A percentile compares a stretch with the other conserved stretches of the same genome.
Conservation (phyloP, 2,113 vertebrate genomes). For the Corythoichthys haematopterus region DNA sequence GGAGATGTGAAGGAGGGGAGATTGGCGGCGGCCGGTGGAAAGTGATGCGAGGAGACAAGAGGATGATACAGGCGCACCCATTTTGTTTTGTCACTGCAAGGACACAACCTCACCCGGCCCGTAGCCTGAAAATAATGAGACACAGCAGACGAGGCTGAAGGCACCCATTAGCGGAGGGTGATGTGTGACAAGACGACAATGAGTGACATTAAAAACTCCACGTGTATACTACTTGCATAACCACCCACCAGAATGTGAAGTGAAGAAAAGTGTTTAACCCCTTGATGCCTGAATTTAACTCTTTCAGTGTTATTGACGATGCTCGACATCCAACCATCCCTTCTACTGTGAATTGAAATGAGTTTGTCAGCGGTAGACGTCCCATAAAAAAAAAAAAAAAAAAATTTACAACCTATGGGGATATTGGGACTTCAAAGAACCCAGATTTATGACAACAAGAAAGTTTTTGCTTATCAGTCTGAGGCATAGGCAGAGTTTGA, state of each 20-base stretch:
- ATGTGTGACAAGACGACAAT: neutral
- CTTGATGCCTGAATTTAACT: no score
- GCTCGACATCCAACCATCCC: no score
- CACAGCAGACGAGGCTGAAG: constrained; percentile 19
- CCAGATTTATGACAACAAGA: no score
- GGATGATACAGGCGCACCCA: constrained; percentile 3
- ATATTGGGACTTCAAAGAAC: no score
- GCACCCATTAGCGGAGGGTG: constrained; percentile 20
- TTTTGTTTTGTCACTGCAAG: constrained; percentile 5
- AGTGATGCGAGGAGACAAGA: constrained; percentile 6
- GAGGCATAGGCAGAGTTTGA: no score
- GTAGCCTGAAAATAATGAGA: constrained; percentile 38
- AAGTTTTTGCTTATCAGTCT: no score
- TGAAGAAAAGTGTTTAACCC: no score
- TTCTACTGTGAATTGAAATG: no score
- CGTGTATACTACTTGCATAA: neutral
- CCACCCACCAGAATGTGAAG: neutral
- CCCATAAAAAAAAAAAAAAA: no score
- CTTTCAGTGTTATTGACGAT: no score
- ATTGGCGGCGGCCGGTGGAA: constrained; percentile 11
- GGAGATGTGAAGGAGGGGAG: constrained; percentile 24
- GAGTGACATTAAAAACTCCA: constrained; percentile 14
- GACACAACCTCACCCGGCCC: constrained; percentile 46
- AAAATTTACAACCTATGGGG: no score
- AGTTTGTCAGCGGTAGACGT: no score